Evolutionary conservation across 2,113 vertebrate species (phyloP).

Genomic region (Pelusios castaneus): DNA sequence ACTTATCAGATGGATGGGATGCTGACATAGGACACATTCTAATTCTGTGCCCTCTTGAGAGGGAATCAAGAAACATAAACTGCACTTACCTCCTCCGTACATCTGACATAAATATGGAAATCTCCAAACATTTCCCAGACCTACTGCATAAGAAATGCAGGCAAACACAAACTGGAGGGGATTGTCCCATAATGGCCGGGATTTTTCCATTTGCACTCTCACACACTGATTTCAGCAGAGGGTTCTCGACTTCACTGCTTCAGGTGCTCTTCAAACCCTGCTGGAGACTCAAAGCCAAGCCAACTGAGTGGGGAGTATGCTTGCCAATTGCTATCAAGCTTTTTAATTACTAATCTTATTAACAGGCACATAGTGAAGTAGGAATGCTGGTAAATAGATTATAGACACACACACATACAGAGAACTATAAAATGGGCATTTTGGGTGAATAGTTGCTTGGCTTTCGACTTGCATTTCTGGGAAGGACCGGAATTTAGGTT

Average conservation of each 20-base stretch:
- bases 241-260: slow-evolving; percentile 5
- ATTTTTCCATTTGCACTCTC: slow-evolving; percentile 73
- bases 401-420: slow-evolving; percentile 49
- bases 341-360: slow-evolving; percentile 86
- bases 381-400: slow-evolving; percentile 79
- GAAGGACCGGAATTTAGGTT: slow-evolving; percentile 43
- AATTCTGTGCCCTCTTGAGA: neutral
- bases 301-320: slow-evolving; percentile 28
- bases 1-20: neutral
- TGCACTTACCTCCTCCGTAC: slow-evolving; percentile 93
- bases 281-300: slow-evolving; percentile 13
- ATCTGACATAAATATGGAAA: slow-evolving; percentile 96
- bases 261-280: slow-evolving; percentile 52
- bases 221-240: neutral
- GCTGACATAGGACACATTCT: accelerated
- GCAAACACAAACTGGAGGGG: slow-evolving; percentile 90
- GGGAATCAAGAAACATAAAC: slow-evolving; percentile 13
- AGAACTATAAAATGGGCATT: slow-evolving; percentile 56
- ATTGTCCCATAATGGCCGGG: slow-evolving; percentile 86
- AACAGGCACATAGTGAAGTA: slow-evolving; percentile 73
- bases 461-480: slow-evolving; percentile 54
- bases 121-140: slow-evolving; percentile 95
- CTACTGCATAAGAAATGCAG: slow-evolving; percentile 93
- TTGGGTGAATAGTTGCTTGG: slow-evolving; percentile 46
- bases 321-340: slow-evolving; percentile 71